Evolutionary conservation across 2,797 vertebrate genomes (phyloP), one percentile per base, ranked within the genome.

Genomic region (Anableps anableps): DNA sequence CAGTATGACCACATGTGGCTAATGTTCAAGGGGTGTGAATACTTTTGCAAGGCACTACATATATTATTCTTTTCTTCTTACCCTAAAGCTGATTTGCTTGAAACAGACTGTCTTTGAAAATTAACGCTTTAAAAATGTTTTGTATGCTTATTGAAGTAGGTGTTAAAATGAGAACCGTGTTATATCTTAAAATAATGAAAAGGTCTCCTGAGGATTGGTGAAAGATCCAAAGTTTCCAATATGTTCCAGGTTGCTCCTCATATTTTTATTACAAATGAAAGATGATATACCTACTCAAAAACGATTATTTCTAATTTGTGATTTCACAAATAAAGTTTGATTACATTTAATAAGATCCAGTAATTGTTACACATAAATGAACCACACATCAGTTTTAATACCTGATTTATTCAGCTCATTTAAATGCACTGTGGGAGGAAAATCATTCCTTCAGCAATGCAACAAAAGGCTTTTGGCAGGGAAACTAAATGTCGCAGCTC

Each of bases 401-500:
- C 21, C 11, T 14, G 5, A 43, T 41, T 4, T 5, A n/a, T 43
- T 41, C 21, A 43, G 38, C 38, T 70, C 36, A 41, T 70, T 26
- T 43, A 43, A 26, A 70, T n/a, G 36, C 36, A 43, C 11, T 14
- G 1, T 41, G 4, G 11, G 23, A 43, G 5, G 17, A 72, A 48
- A 50, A 72, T 50, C 71, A 38, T 58, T 64, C 13, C 45, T 47
- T 75, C 34, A 41, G 78, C 14, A 70, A 55, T 41, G 6, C 62
- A 43, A 41, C 3, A 31, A 70, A 47, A 80, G 36, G 1, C 5
- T 34, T 50, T 21, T 75, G n/a, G 51, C 68, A 78, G 1, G 14
- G 38, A 86, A 91, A 78, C 75, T 5, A 7, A 1, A 81, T 74
- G 45, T 36, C 21, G 76, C 29, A 85, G 74, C 90, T 0, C 85